phyloP scores from a whole-genome alignment of 2,113 vertebrate genomes.

The Chionomys nivalis region DNA sequence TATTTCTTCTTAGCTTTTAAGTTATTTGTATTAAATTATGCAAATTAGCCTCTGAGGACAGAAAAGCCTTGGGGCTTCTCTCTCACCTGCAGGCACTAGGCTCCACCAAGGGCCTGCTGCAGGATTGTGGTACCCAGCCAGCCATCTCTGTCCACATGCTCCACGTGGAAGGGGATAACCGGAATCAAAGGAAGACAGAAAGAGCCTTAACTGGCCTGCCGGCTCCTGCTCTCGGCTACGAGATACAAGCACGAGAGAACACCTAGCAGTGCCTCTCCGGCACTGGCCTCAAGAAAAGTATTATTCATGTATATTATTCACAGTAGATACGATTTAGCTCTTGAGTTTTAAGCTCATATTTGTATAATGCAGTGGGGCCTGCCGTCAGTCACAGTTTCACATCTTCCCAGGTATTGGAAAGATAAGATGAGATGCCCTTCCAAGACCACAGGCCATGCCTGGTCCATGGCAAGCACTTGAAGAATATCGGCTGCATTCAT shows the following conservation, averaged over 20 bases:
- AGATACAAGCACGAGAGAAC: slow-evolving; percentile 73
- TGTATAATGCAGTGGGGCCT: not conserved
- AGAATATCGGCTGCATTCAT: not conserved
- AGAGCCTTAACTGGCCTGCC: not conserved
- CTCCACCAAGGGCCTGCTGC: slow-evolving; percentile 52
- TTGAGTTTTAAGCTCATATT: slow-evolving; percentile 82
- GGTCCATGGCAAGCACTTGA: not conserved
- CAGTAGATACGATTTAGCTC: slow-evolving; percentile 81
- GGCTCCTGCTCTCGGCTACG: not conserved
- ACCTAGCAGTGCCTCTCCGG: slow-evolving; percentile 83
- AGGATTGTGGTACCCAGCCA: not conserved
- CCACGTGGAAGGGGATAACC: not conserved
- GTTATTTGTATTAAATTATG: not conserved
- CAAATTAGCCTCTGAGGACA: not conserved
- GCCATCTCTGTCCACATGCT: not conserved
- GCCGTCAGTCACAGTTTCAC: not conserved
- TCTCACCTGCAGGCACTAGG: slow-evolving; percentile 67
- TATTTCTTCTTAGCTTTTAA: slow-evolving; percentile 33
- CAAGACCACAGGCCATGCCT: not conserved
- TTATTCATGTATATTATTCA: slow-evolving; percentile 86
- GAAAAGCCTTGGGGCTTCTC: not conserved
- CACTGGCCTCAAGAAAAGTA: slow-evolving; percentile 86
- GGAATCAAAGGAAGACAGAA: not conserved
- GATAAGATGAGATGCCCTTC: not conserved
- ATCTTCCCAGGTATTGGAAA: not conserved